phyloP scores from a whole-genome alignment of 2,888 invertebrate species.

The Auanema freiburgensis region DNA sequence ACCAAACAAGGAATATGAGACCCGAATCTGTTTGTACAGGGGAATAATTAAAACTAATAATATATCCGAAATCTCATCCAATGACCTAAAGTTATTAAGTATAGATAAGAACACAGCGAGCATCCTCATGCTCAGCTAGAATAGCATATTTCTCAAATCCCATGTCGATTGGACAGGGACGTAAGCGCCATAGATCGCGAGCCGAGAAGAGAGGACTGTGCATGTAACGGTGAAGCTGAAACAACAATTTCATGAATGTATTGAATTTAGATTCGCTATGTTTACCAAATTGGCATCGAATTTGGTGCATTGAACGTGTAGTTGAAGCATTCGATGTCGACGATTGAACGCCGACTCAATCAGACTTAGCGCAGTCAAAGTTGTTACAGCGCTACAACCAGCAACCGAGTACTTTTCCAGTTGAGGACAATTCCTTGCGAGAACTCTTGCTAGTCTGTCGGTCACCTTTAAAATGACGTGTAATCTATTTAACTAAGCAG shows the following conservation, averaged over 20 bases:
- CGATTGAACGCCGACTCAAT: conserved; percentile 33
- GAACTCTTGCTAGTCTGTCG: conserved; percentile 27
- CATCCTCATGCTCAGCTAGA: conserved; percentile 27
- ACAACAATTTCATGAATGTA: not conserved
- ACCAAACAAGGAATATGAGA: not conserved
- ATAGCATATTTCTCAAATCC: conserved; percentile 33
- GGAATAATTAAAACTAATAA: too few species aligned
- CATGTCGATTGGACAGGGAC: conserved; percentile 22
- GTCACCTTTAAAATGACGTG: conserved; percentile 35
- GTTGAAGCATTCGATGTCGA: conserved; percentile 24
- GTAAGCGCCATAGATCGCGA: conserved; percentile 29
- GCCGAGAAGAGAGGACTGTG: conserved; percentile 29
- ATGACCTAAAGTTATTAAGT: conserved; percentile 6
- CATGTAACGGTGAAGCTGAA: conserved; percentile 34
- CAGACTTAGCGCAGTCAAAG: conserved; percentile 34
- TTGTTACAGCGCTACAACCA: conserved; percentile 31
- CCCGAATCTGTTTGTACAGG: too few species aligned
- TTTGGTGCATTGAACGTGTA: conserved; percentile 32
- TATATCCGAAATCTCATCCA: too few species aligned
- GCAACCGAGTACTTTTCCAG: conserved; percentile 30
- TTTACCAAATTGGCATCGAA: conserved; percentile 23
- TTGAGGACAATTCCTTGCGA: conserved; percentile 29
- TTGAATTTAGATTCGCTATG: not conserved
- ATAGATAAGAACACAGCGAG: conserved; percentile 31
- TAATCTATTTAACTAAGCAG: not conserved